Conservation (phyloP, 2,888 invertebrate genomes). For the Siphonodentalium dalli region DNA sequence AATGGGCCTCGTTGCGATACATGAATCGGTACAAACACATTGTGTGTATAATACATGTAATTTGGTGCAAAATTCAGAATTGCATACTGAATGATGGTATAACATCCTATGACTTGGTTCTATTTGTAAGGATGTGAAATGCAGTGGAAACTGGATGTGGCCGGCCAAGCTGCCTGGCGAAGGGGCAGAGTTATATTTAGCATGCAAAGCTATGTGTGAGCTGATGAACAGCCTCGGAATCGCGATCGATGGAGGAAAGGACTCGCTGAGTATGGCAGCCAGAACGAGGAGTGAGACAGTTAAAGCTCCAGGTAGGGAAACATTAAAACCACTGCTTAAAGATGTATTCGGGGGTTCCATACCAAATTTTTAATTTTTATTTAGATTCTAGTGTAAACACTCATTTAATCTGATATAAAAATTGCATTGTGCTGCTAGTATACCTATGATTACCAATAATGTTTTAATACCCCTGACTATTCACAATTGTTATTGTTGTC, state of each 20-base stretch:
- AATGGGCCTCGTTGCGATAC: too few relatives aligned
- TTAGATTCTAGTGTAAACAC: too few relatives aligned
- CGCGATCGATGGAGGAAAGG: constrained; percentile 96
- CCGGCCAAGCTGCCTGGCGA: constrained; percentile 93
- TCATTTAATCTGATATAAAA: too few relatives aligned
- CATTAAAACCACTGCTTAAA: background rate
- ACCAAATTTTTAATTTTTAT: too few relatives aligned
- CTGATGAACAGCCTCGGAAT: constrained; percentile 84
- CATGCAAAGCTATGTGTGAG: constrained; percentile 86
- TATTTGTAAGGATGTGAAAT: constrained; percentile 84
- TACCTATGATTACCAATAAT: too few relatives aligned
- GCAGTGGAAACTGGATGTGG: constrained; percentile 99
- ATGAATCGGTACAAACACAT: too few relatives aligned
- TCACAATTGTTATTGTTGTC: too few relatives aligned
- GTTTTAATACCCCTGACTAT: too few relatives aligned
- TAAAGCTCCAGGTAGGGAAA: constrained; percentile 69
- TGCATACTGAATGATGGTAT: background rate
- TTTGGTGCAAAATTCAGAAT: too few relatives aligned
- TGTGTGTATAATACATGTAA: too few relatives aligned
- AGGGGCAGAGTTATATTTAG: constrained; percentile 85
- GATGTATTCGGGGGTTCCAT: too few relatives aligned
- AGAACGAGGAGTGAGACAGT: constrained; percentile 75
- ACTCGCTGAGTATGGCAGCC: constrained; percentile 97
- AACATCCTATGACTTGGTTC: background rate
- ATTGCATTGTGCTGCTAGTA: too few relatives aligned